phyloP scores from a whole-genome alignment of 2,797 vertebrate genomes.

The Xiphorhynchus erythropygius region DNA sequence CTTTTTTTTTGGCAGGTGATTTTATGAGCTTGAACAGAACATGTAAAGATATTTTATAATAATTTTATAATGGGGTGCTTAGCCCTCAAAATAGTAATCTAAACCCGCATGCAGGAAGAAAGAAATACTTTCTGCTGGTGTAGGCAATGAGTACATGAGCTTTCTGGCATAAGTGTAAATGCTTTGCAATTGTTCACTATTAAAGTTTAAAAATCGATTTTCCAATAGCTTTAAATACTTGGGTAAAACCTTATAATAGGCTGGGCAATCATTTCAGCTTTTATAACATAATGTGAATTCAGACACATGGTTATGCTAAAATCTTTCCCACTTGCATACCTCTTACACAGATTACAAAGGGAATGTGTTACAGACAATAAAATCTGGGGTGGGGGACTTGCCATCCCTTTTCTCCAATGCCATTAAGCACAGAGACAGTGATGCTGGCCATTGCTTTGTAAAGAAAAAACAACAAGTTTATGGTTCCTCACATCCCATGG shows the following conservation, averaged over 20 bases:
- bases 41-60: neutral
- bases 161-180: slow-evolving; percentile 19
- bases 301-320: slow-evolving; percentile 63
- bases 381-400: slow-evolving; percentile 50
- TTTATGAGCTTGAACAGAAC: slow-evolving; percentile 5
- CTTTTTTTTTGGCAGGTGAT: neutral
- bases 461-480: slow-evolving; percentile 78
- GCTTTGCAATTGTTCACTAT: slow-evolving; percentile 5
- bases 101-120: neutral
- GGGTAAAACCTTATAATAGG: slow-evolving; percentile 67
- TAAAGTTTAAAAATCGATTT: slow-evolving; percentile 53
- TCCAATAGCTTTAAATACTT: slow-evolving; percentile 64
- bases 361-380: slow-evolving; percentile 74
- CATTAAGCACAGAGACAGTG: slow-evolving; percentile 73
- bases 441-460: slow-evolving; percentile 63
- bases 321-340: slow-evolving; percentile 69
- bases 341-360: slow-evolving; percentile 67
- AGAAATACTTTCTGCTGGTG: slow-evolving; percentile 7
- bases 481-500: slow-evolving; percentile 77
- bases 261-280: slow-evolving; percentile 66
- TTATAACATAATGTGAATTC: slow-evolving; percentile 63
- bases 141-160: neutral
- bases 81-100: slow-evolving; percentile 4
- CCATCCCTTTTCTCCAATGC: slow-evolving; percentile 60
- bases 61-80: neutral